phyloP scores from a whole-genome alignment of 2,113 vertebrate species.

The Helogale parvula region DNA sequence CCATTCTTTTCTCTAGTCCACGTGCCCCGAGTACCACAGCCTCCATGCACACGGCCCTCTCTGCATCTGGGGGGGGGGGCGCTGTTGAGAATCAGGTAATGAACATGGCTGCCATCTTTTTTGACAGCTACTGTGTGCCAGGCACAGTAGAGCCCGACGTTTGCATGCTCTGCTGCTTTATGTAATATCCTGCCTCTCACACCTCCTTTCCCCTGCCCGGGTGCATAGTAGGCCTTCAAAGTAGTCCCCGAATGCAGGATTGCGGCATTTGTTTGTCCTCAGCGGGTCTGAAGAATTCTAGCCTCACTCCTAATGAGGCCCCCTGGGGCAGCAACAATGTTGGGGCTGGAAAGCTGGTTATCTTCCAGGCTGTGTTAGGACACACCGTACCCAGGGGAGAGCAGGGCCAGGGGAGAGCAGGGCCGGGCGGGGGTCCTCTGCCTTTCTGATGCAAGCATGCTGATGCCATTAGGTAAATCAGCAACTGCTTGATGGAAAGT shows the following conservation, averaged over 20 bases:
- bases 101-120: not conserved
- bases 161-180: not conserved
- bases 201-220: too few species aligned
- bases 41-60: not conserved
- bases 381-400: rapidly evolving
- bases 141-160: rapidly evolving
- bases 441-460: rapidly evolving
- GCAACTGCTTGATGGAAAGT: rapidly evolving
- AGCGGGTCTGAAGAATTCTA: not conserved
- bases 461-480: too few species aligned
- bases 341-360: not conserved
- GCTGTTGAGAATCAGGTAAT: not conserved
- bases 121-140: rapidly evolving
- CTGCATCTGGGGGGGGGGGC: too few species aligned
- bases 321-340: not conserved
- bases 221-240: not conserved
- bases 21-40: not conserved
- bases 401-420: too few species aligned
- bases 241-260: not conserved
- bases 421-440: not conserved
- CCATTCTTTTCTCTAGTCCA: not conserved
- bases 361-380: not conserved
- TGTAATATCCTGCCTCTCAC: too few species aligned
- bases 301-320: not conserved
- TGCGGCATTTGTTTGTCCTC: not conserved